A percentile compares a stretch with the other conserved stretches of the same genome.
phyloP scores from a whole-genome alignment of 2,113 vertebrate species.

The Apteryx owenii region DNA sequence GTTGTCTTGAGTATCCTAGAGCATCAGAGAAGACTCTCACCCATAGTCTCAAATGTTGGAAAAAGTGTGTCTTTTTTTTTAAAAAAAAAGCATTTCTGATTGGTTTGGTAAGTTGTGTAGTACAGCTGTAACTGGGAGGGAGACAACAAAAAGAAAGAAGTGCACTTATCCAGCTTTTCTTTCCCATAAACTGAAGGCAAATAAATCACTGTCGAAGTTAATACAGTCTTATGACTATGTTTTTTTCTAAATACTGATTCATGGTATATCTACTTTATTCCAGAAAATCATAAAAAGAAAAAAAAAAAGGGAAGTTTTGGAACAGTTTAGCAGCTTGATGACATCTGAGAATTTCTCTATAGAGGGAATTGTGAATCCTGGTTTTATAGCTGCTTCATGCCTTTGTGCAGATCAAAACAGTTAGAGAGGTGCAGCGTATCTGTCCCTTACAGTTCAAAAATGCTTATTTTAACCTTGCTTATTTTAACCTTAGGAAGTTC shows the following conservation, averaged over 20 bases:
- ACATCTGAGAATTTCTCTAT: not conserved
- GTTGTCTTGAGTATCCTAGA: not conserved
- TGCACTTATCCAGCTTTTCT: not conserved
- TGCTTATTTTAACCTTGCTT: slow-evolving; percentile 9
- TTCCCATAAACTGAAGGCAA: not conserved
- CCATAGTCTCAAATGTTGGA: not conserved
- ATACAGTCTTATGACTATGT: not conserved
- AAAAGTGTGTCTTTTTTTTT: not conserved
- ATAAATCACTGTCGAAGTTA: not conserved
- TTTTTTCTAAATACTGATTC: not conserved
- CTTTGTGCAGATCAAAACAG: not conserved
- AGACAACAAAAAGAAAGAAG: not conserved
- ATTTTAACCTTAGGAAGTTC: slow-evolving; percentile 8
- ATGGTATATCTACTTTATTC: not conserved
- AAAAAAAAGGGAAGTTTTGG: not conserved
- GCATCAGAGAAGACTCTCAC: not conserved
- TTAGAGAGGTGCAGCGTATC: not conserved
- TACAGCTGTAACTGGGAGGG: not conserved
- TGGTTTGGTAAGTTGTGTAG: not conserved
- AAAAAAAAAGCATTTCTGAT: not conserved
- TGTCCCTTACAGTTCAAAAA: not conserved
- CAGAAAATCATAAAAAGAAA: not conserved
- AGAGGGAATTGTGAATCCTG: not conserved
- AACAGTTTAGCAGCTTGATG: not conserved
- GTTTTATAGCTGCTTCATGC: not conserved